Conservation (phyloP, 1,140 invertebrate species). For the Drosophila ohnishii region DNA sequence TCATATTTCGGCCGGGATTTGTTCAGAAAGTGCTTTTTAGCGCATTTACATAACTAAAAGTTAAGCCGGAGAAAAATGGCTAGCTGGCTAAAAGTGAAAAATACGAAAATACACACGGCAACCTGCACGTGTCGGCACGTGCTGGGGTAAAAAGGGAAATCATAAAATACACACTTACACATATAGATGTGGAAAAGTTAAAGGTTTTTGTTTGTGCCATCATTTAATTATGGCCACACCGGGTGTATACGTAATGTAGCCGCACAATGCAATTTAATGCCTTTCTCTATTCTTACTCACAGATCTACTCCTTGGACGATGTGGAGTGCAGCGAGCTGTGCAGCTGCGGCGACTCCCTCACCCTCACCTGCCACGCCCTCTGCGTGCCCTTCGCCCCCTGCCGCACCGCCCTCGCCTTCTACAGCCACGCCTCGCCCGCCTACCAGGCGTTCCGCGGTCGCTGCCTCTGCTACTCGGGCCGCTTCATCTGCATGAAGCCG, state of each 20-base stretch:
- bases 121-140: constrained; percentile 58
- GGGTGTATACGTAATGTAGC: constrained; percentile 64
- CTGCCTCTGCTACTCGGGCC: constrained; percentile 94
- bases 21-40: constrained; percentile 50
- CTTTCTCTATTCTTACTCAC: constrained; percentile 19
- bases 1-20: constrained; percentile 12
- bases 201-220: constrained; percentile 41
- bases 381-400: constrained; percentile 93
- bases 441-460: constrained; percentile 94
- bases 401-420: constrained; percentile 92
- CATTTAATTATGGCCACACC: constrained; percentile 41
- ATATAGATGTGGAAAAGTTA: not conserved
- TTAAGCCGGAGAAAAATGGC: constrained; percentile 34
- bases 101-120: constrained; percentile 3
- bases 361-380: constrained; percentile 91
- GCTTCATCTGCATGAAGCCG: constrained; percentile 95
- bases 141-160: constrained; percentile 17
- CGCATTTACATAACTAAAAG: constrained; percentile 68
- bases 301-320: constrained; percentile 94
- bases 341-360: constrained; percentile 89
- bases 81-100: constrained; percentile 30
- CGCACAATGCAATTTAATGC: constrained; percentile 32
- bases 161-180: constrained; percentile 25
- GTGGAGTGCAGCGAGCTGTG: constrained; percentile 92
- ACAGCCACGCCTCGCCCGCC: constrained; percentile 93